Evolutionary conservation across 2,113 vertebrate genomes (phyloP), one percentile per base, ranked within the genome.

Genomic region (Urocynchramus pylzowi): DNA sequence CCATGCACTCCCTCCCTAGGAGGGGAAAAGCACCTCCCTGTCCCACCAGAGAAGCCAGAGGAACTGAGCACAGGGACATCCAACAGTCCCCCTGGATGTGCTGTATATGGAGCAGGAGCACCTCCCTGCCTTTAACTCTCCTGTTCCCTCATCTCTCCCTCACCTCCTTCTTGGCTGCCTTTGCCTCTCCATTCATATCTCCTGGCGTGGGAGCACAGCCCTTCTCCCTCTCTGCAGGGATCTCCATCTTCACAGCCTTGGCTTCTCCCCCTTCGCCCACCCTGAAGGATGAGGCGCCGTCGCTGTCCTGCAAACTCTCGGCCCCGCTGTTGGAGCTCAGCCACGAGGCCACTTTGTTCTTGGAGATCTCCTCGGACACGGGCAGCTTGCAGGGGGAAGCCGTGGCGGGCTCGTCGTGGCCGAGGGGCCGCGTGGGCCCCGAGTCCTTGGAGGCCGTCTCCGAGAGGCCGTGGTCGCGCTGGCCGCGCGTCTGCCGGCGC

Each of bases 321-420:
- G 96, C 19, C 94, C 98, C 27, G 42, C 90, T 98, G 73, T 96
- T 98, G 86, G 97, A 98, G 92, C 99, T 99, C 74, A 99, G 83
- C 99, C 99, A 99, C 1, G 99, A 99, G 49, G 99, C 99, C 96
- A 99, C 99, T 91, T 99, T 99, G 94, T 98, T 99, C 96, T 99
- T 99, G 75, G 99, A 98, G 14, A 96, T 99, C 97, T 99, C 99
- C 96, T 99, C 99, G 0, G 98, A 98, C 91, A 98, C 97, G 0
- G 98, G 98, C 1, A 98, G 99, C 64, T 99, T 99, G 44, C 98
- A 98, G 19, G 92, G 44, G 0, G 35, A 11, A 1, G 87, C 97
- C 0, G 33, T 4, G 0, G 18, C 0, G 6, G 5, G 8, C n/a
- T 98, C 98, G 0, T 98, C 98, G 0, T 95, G 90, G 59, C 97